Evolutionary conservation across 2,797 vertebrate species (phyloP), one percentile per base, ranked within the genome.

Genomic region (Parauchenoglanis ngamensis): DNA sequence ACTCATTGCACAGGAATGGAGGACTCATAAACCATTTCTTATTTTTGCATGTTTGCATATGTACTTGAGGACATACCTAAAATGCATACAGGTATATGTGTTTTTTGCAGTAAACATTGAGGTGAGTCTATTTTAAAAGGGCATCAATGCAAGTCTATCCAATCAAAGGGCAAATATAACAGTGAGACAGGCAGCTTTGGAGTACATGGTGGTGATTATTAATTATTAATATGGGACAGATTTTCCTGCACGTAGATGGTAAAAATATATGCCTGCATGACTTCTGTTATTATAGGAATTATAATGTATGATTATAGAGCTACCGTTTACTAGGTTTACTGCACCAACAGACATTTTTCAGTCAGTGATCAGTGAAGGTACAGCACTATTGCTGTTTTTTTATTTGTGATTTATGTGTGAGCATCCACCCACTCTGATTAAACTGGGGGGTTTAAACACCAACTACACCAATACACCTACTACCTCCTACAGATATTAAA

Each of bases 31-130:
- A 81, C 70, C 83, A 72, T 57, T 44, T 46, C 15, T 11, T 61
- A 49, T 87, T 23, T 87, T n/a, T 52, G 63, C 35, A 75, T 87
- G 72, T 68, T 25, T 65, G 70, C n/a, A 72, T 49, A 28, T 85
- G 40, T 77, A 23, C 35, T 59, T 76, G 59, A 35, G 15, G n/a
- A 49, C 25, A 76, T 76, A 52, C 35, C 25, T 15, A 85, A 73
- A 76, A 49, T 61, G 84, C 17, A 46, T 6, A 84, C 73, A 12
- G n/a, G 35, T 63, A 1, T 59, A 7, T 73, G 25, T 65, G n/a
- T 65, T 49, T 82, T 15, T 72, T 72, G 56, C 68, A 75, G 84
- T 75, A 61, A 76, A 63, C 28, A 46, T 46, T n/a, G 68, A 44
- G 25, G 54, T 73, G 70, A 67, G 25, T 7, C n/a, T 11, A 52